Evolutionary conservation across 2,888 invertebrate genomes (phyloP), one percentile per base, ranked within the genome.

Genomic region (Byasa hedistus): DNA sequence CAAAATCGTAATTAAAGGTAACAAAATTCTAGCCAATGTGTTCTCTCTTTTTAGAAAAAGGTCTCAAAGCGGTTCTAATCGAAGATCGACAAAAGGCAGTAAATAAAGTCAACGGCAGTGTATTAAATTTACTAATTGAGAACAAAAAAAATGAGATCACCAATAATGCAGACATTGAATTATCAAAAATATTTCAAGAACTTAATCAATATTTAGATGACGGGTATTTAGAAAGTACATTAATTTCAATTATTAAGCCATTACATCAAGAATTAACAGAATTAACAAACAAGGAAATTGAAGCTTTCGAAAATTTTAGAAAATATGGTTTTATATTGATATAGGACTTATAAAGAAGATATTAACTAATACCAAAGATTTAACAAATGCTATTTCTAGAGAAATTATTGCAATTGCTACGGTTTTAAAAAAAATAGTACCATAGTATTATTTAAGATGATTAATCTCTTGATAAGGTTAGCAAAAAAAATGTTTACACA

Each of bases 101-200:
- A 22, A 22, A 22, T 24, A 32, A 39, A n/a, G 23, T 21, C 2
- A 23, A 44, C 7, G 23, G 24, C 32, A 71, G 72, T n/a, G 12
- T 74, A 2, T 39, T 82, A 44, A 68, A 78, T 51, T 59, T 73
- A 27, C 63, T 78, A 64, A 68, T 81, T 19, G 39, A 71, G 19
- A 39, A 22, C 1, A n/a, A n/a, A 75, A 71, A 69, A 71, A 21
- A 68, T 5, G 64, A 75, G 58, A 72, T 78, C 21, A 48, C 21
- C 59, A 61, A 58, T 19, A 55, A 17, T 8, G 68, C 76, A 2
- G 4, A 69, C 39, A 58, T 1, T 17, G 66, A 74, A 36, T 55
- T 70, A 4, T 57, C 65, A 3, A 39, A 62, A 8, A 69, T 76
- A 61, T 79, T 80, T 68, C 59, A 73, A n/a, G 68, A 70, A 21